A percentile compares a stretch with the other conserved stretches of the same genome.
These are phyloP conservation scores for Shargacucullia verbasci DNA, from an alignment of 2,888 invertebrate species.

Conservation along the genomic window DNA sequence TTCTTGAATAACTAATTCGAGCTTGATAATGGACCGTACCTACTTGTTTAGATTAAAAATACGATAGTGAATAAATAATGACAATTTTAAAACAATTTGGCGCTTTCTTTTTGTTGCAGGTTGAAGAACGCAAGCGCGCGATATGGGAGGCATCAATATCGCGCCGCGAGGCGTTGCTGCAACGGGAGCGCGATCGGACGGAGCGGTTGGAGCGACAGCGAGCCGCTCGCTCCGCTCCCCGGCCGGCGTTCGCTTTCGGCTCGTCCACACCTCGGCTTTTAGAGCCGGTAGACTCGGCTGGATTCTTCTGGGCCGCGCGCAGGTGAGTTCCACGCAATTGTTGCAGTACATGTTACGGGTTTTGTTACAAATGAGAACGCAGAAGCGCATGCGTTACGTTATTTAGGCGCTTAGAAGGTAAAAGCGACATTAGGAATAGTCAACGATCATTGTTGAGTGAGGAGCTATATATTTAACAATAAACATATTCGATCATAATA, in stretches of 20 bases:
- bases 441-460: neutral
- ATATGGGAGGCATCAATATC: constrained; percentile 97
- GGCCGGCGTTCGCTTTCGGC: constrained; percentile 95
- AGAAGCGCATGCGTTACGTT: constrained; percentile 5
- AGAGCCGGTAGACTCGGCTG: constrained; percentile 94
- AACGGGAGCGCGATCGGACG: constrained; percentile 95
- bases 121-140: constrained; percentile 96
- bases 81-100: neutral
- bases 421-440: no score
- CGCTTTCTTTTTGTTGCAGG: constrained; percentile 79
- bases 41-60: no score
- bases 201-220: constrained; percentile 94
- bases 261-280: constrained; percentile 96
- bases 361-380: neutral
- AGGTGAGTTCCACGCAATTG: constrained; percentile 81
- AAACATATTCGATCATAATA: no score
- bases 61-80: no score
- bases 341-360: neutral
- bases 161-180: constrained; percentile 95
- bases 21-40: constrained; percentile 28
- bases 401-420: no score
- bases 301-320: constrained; percentile 95
- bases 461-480: neutral
- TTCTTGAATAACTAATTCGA: constrained; percentile 30
- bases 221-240: constrained; percentile 91